Percentiles rank a stretch among this genome's conserved stretches.
Evolutionary conservation across 2,888 invertebrate species (phyloP).

Genomic region (Sialis lutaria): DNA sequence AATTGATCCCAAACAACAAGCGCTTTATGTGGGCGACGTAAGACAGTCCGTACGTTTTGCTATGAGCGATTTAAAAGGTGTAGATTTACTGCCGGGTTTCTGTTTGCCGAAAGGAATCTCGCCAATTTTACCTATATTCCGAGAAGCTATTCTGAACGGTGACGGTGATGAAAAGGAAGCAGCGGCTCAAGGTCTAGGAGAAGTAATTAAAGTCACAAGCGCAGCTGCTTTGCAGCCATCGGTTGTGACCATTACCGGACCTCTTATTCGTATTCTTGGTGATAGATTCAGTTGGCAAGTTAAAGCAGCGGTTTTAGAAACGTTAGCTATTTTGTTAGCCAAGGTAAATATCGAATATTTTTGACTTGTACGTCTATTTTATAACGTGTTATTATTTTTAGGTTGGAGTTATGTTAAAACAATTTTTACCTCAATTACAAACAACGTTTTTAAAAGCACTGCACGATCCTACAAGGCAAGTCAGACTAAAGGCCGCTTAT

Average conservation of each 20-base stretch:
- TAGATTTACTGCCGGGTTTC: constrained; percentile 74
- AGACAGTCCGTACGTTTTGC: constrained; percentile 86
- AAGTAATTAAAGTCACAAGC: constrained; percentile 68
- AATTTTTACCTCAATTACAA: constrained; percentile 95
- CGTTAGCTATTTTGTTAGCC: constrained; percentile 74
- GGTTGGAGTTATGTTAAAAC: constrained; percentile 90
- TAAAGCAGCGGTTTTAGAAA: constrained; percentile 91
- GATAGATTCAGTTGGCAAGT: constrained; percentile 88
- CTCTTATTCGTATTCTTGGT: constrained; percentile 91
- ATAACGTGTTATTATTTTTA: constrained; percentile 19
- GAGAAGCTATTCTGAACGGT: constrained; percentile 92
- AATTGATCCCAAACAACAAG: constrained; percentile 67
- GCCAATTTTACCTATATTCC: constrained; percentile 84
- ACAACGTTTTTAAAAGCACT: constrained; percentile 94
- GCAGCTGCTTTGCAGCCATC: constrained; percentile 83
- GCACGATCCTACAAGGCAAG: constrained; percentile 73
- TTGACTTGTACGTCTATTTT: not conserved
- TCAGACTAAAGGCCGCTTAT: constrained; percentile 74
- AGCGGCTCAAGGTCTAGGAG: constrained; percentile 74
- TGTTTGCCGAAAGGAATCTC: constrained; percentile 83
- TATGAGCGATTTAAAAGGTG: constrained; percentile 63
- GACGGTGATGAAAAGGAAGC: constrained; percentile 90
- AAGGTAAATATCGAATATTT: constrained; percentile 50
- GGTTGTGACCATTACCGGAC: constrained; percentile 94
- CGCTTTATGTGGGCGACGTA: constrained; percentile 74